phyloP scores from a whole-genome alignment of 2,888 invertebrate genomes.

The Nomada ferruginata region DNA sequence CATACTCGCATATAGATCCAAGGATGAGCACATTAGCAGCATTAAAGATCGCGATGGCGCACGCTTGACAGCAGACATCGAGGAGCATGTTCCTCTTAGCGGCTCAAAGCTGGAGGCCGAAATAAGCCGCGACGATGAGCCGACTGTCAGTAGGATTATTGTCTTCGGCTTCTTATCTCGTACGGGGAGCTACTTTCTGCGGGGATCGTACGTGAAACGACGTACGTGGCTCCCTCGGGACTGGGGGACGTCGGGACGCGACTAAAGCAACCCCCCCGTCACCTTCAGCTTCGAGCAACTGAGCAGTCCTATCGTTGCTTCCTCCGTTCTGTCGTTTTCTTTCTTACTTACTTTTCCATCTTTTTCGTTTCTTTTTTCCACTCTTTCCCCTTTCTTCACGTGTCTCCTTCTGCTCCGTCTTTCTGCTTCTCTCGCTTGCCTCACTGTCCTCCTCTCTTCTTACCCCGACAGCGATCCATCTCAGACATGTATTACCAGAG shows the following conservation, averaged over 20 bases:
- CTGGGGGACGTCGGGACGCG: conserved; percentile 72
- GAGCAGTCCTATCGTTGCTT: conserved; percentile 59
- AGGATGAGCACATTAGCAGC: conserved; percentile 56
- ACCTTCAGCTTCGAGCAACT: conserved; percentile 66
- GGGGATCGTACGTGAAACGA: conserved; percentile 63
- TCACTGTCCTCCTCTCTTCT: neutral
- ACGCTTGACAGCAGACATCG: conserved; percentile 53
- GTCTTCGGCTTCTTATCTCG: conserved; percentile 83
- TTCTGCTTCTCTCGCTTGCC: neutral
- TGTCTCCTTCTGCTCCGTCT: neutral
- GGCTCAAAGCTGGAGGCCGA: conserved; percentile 61
- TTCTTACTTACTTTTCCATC: conserved; percentile 17
- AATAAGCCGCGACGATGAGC: conserved; percentile 81
- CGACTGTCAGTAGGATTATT: conserved; percentile 84
- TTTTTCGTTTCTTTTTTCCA: neutral
- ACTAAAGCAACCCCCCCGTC: conserved; percentile 73
- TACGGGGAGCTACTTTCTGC: conserved; percentile 67
- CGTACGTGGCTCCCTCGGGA: conserved; percentile 73
- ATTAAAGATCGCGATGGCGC: conserved; percentile 60
- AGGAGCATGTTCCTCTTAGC: conserved; percentile 66
- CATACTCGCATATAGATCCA: neutral
- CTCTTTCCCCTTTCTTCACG: neutral
- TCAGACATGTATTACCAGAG: conserved; percentile 28
- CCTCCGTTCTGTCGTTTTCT: conserved; percentile 47
- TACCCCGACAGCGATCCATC: conserved; percentile 31